Base-by-base conservation (phyloP, 2,113 vertebrate species). In the Polyodon spathula region DNA sequence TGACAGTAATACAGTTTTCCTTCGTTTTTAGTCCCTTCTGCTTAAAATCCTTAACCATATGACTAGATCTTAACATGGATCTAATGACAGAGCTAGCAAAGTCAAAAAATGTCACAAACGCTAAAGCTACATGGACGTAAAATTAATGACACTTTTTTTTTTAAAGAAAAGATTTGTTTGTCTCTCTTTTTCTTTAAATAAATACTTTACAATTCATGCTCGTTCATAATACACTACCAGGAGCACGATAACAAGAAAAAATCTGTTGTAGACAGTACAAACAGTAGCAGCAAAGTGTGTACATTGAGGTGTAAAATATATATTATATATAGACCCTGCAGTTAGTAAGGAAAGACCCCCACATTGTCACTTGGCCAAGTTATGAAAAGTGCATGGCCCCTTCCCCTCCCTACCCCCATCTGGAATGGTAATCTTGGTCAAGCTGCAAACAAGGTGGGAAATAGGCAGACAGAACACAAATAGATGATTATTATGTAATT, bases 181-280 rank as follows among this genome's bases (percentile, higher is more conserved):
- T 86, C 71, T 41, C 12, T 38, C 54, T 73, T 73, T 88, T 86
- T 91, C 89, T 89, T 88, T 93, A 90, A 94, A 94, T 95, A 92
- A 93, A 95, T 91, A 93, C 84, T 89, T 90, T 91, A 92, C 88
- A 89, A 88, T 89, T 92, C 92, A 95, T 95, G 93, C 93, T 93
- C 88, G 88, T 90, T 92, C 89, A 90, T 87, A 84, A 88, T 84
- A 89, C 87, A 90, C 86, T 90, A 91, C 81, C 88, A 86, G 89
- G 89, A 89, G 81, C 86, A 84, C 82, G 85, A 79, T 82, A 82
- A 69, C 66, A 84, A 85, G 86, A 85, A 78, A 1, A 27, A 80
- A 71, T 84, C 86, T 85, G 87, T 86, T 86, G 87, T 82, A 74
- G 89, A 90, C 88, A 81, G 88, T 89, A 91, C 82, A 87, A 90